A percentile compares a stretch with the other conserved stretches of the same genome.
These are phyloP conservation scores for Parus major DNA, from an alignment of 2,113 vertebrate species.

Conservation along the genomic window DNA sequence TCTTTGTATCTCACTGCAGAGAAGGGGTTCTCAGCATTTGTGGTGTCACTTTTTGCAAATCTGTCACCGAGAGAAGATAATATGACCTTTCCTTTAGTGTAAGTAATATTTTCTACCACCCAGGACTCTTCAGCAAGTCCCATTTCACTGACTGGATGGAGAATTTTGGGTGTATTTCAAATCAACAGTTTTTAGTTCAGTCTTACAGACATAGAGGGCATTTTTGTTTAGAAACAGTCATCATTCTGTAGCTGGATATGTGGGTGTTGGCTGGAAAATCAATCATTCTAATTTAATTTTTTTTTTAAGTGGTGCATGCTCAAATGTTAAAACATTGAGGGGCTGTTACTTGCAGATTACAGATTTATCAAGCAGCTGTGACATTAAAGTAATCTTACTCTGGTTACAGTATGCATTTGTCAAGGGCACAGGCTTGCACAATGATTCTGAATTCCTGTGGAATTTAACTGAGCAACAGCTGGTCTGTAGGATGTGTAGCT, in stretches of 20 bases:
- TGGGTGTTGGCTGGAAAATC: background rate
- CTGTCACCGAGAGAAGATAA: slow-evolving; percentile 29
- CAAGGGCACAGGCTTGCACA: background rate
- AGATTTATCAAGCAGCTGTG: background rate
- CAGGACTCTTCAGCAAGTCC: slow-evolving; percentile 11
- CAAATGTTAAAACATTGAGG: background rate
- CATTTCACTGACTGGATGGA: background rate
- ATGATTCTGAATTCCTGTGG: background rate
- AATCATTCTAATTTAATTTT: background rate
- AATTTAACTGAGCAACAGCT: slow-evolving; percentile 15
- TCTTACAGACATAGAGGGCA: background rate
- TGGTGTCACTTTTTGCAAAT: background rate
- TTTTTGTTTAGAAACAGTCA: background rate
- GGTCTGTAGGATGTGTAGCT: slow-evolving; percentile 36
- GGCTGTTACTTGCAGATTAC: background rate
- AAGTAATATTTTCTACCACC: slow-evolving; percentile 29
- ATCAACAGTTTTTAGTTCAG: background rate
- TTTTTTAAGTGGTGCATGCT: background rate
- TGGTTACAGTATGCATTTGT: background rate
- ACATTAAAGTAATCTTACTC: background rate
- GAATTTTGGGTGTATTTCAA: slow-evolving; percentile 12
- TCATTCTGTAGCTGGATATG: background rate
- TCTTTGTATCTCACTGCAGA: background rate
- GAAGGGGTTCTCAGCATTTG: background rate
- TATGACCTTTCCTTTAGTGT: slow-evolving; percentile 56